A percentile compares a stretch with the other conserved stretches of the same genome.
Conservation (phyloP, 64 coral and sea anemone species). For the Acropora tenuis region DNA sequence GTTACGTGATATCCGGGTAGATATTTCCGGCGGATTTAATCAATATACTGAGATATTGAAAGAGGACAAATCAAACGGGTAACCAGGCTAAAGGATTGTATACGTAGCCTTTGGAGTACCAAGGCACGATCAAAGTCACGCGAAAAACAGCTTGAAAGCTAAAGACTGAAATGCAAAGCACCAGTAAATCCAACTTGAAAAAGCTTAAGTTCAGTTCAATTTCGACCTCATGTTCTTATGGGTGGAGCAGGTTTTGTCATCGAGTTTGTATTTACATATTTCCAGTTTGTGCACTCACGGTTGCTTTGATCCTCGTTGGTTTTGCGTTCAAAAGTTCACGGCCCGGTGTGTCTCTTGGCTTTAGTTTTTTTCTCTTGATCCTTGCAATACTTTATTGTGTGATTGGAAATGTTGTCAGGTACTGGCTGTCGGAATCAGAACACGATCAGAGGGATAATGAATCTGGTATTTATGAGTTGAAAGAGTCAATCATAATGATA, state of each 20-base stretch:
- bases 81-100: too few relatives aligned
- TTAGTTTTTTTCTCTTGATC: constrained; percentile 25
- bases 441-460: not conserved
- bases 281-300: constrained; percentile 11
- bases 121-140: not conserved
- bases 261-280: not conserved
- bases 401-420: constrained; percentile 3
- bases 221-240: not conserved
- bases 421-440: not conserved
- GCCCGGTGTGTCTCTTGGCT: constrained; percentile 6
- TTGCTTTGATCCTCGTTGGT: not conserved
- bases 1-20: not conserved
- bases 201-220: not conserved
- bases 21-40: constrained; percentile 27
- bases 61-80: not conserved
- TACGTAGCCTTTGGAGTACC: not conserved
- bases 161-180: not conserved
- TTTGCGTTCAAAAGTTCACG: constrained; percentile 20
- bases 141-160: not conserved
- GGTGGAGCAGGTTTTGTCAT: not conserved
- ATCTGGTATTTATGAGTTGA: not conserved
- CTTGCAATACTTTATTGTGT: constrained; percentile 23
- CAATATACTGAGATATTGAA: not conserved
- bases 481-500: not conserved
- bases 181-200: not conserved